Evolutionary conservation across 2,888 invertebrate genomes (phyloP), one percentile per base, ranked within the genome.

Genomic region (Sphecodes monilicornis): DNA sequence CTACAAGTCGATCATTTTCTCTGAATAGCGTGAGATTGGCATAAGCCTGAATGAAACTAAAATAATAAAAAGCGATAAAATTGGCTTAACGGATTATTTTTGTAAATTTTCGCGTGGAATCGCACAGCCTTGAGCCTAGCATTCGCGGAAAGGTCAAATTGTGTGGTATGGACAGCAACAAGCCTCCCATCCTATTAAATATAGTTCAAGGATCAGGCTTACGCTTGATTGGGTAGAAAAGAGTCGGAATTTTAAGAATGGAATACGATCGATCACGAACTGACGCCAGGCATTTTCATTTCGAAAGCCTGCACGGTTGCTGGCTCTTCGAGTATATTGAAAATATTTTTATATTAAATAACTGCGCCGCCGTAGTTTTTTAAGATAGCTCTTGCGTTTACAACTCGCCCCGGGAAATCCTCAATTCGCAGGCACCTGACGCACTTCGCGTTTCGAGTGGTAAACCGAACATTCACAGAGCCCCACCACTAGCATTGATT

Each of bases 121-220:
- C 5, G 10, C 11, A 26, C 5, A 16, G n/a, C 26, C 5, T 75
- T 6, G 36, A 75, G 29, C 16, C 50, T n/a, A 29, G 11, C 54
- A 36, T 71, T 32, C 11, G 0, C 32, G 8, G n/a, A 54, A 77
- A 74, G 70, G 50, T 83, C 32, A n/a, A 22, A 43, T 54, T 39
- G 66, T n/a, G 39, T 22, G 60, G 13, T 32, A 26, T 36, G 50
- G 60, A 60, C n/a, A 70, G 54, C 6, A 39, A 39, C 22, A 11
- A 43, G n/a, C 18, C 72, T 43, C 50, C 22, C 16, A 76, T 76
- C n/a, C 85, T 16, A 73, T 80, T 82, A 82, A 78, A 73, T 81
- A 75, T 68, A 71, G 76, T 69, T 76, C 79, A 80, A 89, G 82
- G 81, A 84, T 78, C 76, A 71, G 46, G 22, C 71, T 46, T 70